A percentile compares a stretch with the other conserved stretches of the same genome.
phyloP scores from a whole-genome alignment of 2,113 vertebrate species.

The Lampris megalopsis region DNA sequence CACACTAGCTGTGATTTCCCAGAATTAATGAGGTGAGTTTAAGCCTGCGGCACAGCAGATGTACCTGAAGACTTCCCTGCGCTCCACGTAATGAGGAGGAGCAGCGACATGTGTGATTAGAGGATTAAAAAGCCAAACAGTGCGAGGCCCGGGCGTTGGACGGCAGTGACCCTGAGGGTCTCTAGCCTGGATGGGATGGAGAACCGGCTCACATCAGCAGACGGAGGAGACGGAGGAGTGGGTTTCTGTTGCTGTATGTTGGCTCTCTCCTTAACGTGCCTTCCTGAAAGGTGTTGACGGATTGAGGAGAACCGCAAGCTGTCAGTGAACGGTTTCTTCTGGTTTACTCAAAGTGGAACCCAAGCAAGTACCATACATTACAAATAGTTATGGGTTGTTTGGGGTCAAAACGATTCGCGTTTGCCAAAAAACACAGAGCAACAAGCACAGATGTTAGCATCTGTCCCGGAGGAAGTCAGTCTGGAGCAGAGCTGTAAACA shows the following conservation, averaged over 20 bases:
- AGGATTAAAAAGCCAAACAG: slow-evolving; percentile 46
- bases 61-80: slow-evolving; percentile 20
- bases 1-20: slow-evolving; percentile 53
- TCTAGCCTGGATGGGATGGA: slow-evolving; percentile 9
- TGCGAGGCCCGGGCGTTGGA: slow-evolving; percentile 28
- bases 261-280: too few species aligned
- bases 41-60: slow-evolving; percentile 22
- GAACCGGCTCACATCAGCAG: too few species aligned
- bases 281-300: too few species aligned
- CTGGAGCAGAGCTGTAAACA: too few species aligned
- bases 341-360: too few species aligned
- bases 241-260: too few species aligned
- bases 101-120: slow-evolving; percentile 52
- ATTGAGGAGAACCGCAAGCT: too few species aligned
- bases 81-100: slow-evolving; percentile 18
- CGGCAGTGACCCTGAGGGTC: slow-evolving; percentile 22
- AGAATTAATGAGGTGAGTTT: slow-evolving; percentile 58
- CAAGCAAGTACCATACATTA: background rate
- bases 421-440: background rate
- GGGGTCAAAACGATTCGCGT: background rate
- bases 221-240: too few species aligned
- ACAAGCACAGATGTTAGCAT: too few species aligned
- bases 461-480: too few species aligned
- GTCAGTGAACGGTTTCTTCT: too few species aligned
- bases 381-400: background rate